A percentile compares a stretch with the other conserved stretches of the same genome.
These are phyloP conservation scores for Periphyllus acericola DNA, from an alignment of 2,888 invertebrate genomes.

Conservation along the genomic window DNA sequence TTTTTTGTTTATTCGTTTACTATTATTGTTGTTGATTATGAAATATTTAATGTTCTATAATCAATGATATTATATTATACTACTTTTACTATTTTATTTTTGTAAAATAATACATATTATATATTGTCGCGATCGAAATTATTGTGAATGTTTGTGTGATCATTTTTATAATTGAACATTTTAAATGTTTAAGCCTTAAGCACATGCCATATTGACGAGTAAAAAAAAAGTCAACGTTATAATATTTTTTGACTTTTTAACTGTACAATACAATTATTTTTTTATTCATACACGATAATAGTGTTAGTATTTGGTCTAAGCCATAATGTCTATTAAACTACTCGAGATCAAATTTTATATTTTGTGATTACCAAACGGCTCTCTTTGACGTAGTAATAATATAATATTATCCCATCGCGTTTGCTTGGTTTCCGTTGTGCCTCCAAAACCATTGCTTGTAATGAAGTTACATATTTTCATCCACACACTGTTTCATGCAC, in stretches of 20 bases:
- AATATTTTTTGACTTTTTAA: neutral
- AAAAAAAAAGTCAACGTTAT: neutral
- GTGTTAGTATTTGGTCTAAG: neutral
- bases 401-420: neutral
- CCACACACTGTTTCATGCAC: neutral
- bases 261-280: neutral
- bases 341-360: neutral
- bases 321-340: neutral
- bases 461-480: neutral
- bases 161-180: neutral
- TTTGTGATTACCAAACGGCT: neutral
- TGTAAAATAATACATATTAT: neutral
- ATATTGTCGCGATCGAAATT: neutral
- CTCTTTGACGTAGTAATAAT: neutral
- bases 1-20: conserved; percentile 11
- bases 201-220: neutral
- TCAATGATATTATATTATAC: neutral
- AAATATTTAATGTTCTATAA: too few species aligned
- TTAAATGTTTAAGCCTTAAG: neutral
- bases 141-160: neutral
- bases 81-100: neutral
- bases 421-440: neutral
- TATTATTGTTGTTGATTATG: neutral
- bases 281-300: neutral
- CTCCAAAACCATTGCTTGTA: neutral